Evolutionary conservation across 2,113 vertebrate genomes (phyloP).

Genomic region (Eretmochelys imbricata): DNA sequence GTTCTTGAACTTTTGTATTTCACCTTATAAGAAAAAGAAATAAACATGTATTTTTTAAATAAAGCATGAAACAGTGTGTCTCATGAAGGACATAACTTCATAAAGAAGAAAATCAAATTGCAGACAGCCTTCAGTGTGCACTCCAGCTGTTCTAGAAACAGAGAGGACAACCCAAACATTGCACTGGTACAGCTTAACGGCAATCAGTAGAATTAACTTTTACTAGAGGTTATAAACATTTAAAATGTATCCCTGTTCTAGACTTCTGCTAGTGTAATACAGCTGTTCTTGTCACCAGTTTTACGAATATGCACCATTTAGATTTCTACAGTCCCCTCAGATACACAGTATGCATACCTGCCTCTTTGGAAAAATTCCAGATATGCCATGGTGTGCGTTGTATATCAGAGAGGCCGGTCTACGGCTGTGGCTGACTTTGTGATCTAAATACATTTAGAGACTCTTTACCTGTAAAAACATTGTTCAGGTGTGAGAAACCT

Average conservation of each 20-base stretch:
- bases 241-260: background rate
- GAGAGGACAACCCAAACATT: background rate
- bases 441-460: background rate
- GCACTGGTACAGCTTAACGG: background rate
- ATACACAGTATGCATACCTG: background rate
- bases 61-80: conserved; percentile 53
- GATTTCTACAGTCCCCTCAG: background rate
- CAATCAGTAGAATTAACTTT: background rate
- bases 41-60: conserved; percentile 69
- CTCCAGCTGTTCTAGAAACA: conserved; percentile 24
- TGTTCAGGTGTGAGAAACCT: background rate
- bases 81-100: conserved; percentile 52
- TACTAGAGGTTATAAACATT: background rate
- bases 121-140: conserved; percentile 38
- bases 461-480: background rate
- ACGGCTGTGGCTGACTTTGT: background rate
- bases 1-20: conserved; percentile 71
- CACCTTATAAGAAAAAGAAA: conserved; percentile 33
- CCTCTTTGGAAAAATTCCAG: background rate
- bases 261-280: background rate
- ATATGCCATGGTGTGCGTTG: background rate
- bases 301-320: background rate
- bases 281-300: background rate
- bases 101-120: background rate
- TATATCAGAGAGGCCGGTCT: background rate